Base-by-base conservation (phyloP, 2,797 vertebrate species). In the Sternarchorhynchus goeldii region DNA sequence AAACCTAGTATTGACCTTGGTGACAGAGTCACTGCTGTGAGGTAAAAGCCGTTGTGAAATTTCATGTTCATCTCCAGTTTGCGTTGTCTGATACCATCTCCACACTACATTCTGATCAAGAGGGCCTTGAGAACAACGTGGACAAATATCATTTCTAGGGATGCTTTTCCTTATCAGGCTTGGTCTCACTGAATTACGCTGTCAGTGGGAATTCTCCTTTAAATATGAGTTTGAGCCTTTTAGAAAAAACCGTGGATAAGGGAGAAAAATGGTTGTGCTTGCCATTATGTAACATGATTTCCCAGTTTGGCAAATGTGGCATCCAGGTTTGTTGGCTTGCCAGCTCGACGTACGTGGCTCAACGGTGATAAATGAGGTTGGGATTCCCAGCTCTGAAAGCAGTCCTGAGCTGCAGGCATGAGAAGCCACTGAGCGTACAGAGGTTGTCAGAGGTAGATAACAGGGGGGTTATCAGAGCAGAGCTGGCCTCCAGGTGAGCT, bases 381-480 rank as follows among this genome's bases (percentile, higher is more conserved):
- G 81, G 71, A 67, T 79, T 81, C 58, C 64, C 69, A 70, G 56
- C n/a, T 21, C 45, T n/a, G 45, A 72, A 84, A 66, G 36, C 1
- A 25, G 45, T 75, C 75, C 69, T 77, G 62, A 41, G 56, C 59
- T 66, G 2, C 57, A 73, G 34, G 60, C 41, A 71, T 53, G 29
- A 36, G 55, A 45, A 66, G 17, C 57, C 69, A 80, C 64, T 76
- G 12, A 10, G n/a, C 34, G 41, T 21, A 18, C 31, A 73, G 71
- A 65, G n/a, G 21, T 76, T 69, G 58, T 55, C 20, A 31, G 72
- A 50, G 32, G 58, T 55, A 81, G 75, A 82, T 82, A 83, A 83
- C 78, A 75, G 69, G 20, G 45, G 67, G 75, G 80, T 81, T 81
- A 85, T 83, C 83, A 77, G 80, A 67, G 71, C 62, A 69, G 76